Conservation (phyloP, 2,797 vertebrate genomes). For the Chlorospingus semifuscus region DNA sequence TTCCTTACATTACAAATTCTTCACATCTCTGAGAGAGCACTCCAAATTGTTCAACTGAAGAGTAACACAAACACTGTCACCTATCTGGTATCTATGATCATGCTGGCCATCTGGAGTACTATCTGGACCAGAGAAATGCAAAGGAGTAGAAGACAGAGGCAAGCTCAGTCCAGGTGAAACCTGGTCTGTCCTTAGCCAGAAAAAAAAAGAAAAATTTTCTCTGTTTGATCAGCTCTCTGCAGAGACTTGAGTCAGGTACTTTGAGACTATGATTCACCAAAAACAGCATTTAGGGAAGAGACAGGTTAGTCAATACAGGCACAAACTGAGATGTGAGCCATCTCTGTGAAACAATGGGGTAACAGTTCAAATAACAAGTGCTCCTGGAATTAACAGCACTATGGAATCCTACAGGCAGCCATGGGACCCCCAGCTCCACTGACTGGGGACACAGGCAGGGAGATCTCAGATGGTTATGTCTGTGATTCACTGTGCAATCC, state of each 20-base stretch:
- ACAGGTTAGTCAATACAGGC: not conserved
- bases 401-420: not conserved
- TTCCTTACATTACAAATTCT: not conserved
- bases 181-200: not conserved
- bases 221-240: not conserved
- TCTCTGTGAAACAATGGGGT: not conserved
- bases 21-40: not conserved
- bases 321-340: not conserved
- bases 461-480: not conserved
- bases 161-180: not conserved
- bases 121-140: not conserved
- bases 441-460: accelerated
- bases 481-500: not conserved
- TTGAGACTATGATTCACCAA: not conserved
- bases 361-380: not conserved
- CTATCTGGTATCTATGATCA: not conserved
- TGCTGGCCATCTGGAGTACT: not conserved
- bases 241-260: not conserved
- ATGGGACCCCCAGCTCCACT: not conserved
- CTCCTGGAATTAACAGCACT: not conserved
- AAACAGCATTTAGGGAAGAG: not conserved
- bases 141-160: not conserved
- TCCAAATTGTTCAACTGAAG: not conserved
- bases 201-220: not conserved
- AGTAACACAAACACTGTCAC: not conserved